Evolutionary conservation across 2,888 invertebrate genomes (phyloP).

Genomic region (Cantharis flavilabris): DNA sequence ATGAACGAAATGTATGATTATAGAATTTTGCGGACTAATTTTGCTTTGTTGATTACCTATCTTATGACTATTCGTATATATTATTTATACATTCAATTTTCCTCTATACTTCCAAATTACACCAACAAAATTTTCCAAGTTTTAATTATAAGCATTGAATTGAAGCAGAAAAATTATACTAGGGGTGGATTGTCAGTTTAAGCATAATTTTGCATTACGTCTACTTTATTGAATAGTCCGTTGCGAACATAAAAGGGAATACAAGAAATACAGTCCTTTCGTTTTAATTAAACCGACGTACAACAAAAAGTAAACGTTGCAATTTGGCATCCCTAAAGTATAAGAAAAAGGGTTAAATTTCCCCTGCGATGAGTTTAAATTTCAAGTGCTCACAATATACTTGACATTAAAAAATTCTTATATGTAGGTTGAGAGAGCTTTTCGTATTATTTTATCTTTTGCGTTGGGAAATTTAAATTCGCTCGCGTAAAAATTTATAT

Average conservation of each 20-base stretch:
- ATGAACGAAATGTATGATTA: conserved; percentile 25
- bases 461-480: background rate
- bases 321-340: conserved; percentile 23
- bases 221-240: background rate
- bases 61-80: conserved; percentile 32
- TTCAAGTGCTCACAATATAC: conserved; percentile 26
- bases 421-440: background rate
- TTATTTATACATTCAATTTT: conserved; percentile 52
- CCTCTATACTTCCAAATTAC: conserved; percentile 43
- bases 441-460: background rate
- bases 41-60: conserved; percentile 23
- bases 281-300: conserved; percentile 7
- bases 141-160: conserved; percentile 39
- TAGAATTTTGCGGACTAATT: conserved; percentile 11
- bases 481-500: background rate
- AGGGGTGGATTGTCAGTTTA: conserved; percentile 8
- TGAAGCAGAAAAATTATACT: conserved; percentile 27
- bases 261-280: background rate
- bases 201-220: background rate
- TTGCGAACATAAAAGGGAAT: background rate
- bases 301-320: background rate
- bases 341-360: conserved; percentile 38
- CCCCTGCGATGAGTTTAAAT: conserved; percentile 34
- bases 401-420: conserved; percentile 19
- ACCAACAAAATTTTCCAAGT: conserved; percentile 42